These are phyloP conservation scores for Lampris incognitus DNA, from an alignment of 2,113 vertebrate genomes.

Conservation along the genomic window DNA sequence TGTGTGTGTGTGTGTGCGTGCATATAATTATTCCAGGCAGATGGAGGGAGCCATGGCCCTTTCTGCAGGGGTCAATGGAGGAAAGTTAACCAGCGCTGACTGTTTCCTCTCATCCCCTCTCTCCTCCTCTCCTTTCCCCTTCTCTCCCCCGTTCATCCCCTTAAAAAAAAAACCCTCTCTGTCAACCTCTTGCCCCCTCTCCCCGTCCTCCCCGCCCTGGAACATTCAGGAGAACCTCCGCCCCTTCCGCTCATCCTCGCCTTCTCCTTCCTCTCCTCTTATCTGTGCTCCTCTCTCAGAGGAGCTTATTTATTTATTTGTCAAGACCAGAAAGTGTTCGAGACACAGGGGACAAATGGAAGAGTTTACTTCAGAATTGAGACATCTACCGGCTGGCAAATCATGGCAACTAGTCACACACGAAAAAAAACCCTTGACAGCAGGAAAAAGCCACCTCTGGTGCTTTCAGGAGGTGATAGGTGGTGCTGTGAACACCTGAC, in stretches of 20 bases:
- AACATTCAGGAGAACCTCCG: not conserved
- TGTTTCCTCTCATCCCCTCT: conserved; percentile 45
- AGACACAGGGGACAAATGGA: not conserved
- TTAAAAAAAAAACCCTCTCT: not conserved
- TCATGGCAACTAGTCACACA: too few species aligned
- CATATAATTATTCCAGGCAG: conserved; percentile 66
- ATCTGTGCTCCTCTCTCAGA: not conserved
- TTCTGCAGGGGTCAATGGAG: conserved; percentile 63
- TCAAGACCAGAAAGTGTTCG: too few species aligned
- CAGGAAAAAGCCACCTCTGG: not conserved
- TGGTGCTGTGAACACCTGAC: too few species aligned
- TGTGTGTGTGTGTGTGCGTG: conserved; percentile 36
- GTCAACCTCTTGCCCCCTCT: not conserved
- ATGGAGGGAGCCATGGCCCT: conserved; percentile 65
- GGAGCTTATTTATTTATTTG: not conserved
- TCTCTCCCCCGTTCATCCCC: not conserved
- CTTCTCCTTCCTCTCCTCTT: not conserved
- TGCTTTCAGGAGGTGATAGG: not conserved
- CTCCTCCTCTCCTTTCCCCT: conserved; percentile 11
- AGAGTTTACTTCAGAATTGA: not conserved
- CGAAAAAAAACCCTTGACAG: too few species aligned
- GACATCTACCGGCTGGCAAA: too few species aligned
- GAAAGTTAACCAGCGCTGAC: conserved; percentile 72
- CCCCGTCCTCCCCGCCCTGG: conserved; percentile 7
- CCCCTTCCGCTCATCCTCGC: conserved; percentile 14